phyloP scores from a whole-genome alignment of 2,888 invertebrate species.

The Drosophila colorata region DNA sequence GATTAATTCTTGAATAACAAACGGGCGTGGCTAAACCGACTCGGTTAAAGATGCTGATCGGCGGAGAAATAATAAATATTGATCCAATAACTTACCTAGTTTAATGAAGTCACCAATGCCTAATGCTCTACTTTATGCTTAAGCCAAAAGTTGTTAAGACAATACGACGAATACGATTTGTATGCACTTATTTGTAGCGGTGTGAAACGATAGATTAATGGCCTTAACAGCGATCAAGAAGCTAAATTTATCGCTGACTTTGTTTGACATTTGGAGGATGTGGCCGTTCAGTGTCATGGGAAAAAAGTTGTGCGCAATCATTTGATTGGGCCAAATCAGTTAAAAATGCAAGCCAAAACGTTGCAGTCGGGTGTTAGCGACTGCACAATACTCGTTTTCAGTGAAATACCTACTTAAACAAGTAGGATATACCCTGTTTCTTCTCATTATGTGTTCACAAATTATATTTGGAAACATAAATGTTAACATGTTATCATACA shows the following conservation, averaged over 20 bases:
- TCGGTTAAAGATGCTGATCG: too few relatives aligned
- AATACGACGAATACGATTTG: conserved; percentile 54
- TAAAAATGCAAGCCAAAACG: background rate
- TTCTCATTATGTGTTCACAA: too few relatives aligned
- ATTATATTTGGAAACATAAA: too few relatives aligned
- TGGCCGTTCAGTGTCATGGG: conserved; percentile 44
- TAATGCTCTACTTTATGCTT: conserved; percentile 27
- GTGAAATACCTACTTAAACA: too few relatives aligned
- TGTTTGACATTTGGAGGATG: conserved; percentile 59
- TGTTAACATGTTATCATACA: too few relatives aligned
- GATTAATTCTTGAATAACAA: too few relatives aligned
- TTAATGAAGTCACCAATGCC: conserved; percentile 32
- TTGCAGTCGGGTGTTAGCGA: background rate
- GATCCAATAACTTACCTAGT: conserved; percentile 39
- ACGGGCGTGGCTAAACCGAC: too few relatives aligned
- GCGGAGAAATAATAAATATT: too few relatives aligned
- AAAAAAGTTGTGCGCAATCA: conserved; percentile 41
- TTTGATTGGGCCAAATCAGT: conserved; percentile 21
- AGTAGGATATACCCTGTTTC: too few relatives aligned
- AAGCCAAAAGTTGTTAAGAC: conserved; percentile 27
- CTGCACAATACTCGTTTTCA: background rate
- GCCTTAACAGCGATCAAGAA: conserved; percentile 66
- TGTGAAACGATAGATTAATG: conserved; percentile 69
- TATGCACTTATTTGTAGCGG: conserved; percentile 62
- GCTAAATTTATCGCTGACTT: conserved; percentile 69